Percentiles rank a stretch among this genome's conserved stretches.
phyloP scores from a whole-genome alignment of 2,888 invertebrate species.

The Geotrupes spiniger region DNA sequence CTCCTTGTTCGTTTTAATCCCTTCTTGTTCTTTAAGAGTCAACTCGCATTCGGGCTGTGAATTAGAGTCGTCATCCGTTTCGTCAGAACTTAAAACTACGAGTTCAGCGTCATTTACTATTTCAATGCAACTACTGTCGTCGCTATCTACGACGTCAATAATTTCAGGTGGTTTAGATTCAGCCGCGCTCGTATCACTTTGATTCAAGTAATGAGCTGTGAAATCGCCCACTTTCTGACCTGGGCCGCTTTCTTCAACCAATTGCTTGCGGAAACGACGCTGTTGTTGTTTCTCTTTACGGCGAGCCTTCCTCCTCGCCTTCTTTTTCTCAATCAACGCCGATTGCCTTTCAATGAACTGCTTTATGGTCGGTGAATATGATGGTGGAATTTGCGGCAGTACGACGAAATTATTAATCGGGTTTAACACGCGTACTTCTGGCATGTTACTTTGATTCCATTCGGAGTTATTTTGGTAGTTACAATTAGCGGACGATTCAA shows the following conservation, averaged over 20 bases:
- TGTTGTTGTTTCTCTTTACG: no score
- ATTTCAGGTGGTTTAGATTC: background rate
- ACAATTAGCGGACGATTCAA: no score
- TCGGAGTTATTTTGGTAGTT: no score
- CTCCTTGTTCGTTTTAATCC: background rate
- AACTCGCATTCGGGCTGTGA: no score
- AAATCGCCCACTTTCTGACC: background rate
- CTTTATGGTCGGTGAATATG: constrained; percentile 8
- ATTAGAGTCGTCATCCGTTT: constrained; percentile 4
- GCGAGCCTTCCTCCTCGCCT: background rate
- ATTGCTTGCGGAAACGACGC: no score
- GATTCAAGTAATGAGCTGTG: constrained; percentile 12
- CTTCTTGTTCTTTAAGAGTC: no score
- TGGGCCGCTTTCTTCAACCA: no score
- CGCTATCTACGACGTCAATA: constrained; percentile 19
- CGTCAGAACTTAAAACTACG: constrained; percentile 22
- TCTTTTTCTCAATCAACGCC: constrained; percentile 4
- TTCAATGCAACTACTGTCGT: constrained; percentile 20
- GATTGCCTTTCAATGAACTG: constrained; percentile 13
- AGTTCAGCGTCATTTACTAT: constrained; percentile 17
- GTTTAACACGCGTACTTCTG: constrained; percentile 7
- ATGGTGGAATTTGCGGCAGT: constrained; percentile 9
- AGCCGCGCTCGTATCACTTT: background rate
- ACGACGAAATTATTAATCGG: constrained; percentile 15
- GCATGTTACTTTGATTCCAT: no score